These are phyloP conservation scores for Dicerorhinus sumatrensis DNA, from an alignment of 2,113 vertebrate genomes.

Conservation along the genomic window DNA sequence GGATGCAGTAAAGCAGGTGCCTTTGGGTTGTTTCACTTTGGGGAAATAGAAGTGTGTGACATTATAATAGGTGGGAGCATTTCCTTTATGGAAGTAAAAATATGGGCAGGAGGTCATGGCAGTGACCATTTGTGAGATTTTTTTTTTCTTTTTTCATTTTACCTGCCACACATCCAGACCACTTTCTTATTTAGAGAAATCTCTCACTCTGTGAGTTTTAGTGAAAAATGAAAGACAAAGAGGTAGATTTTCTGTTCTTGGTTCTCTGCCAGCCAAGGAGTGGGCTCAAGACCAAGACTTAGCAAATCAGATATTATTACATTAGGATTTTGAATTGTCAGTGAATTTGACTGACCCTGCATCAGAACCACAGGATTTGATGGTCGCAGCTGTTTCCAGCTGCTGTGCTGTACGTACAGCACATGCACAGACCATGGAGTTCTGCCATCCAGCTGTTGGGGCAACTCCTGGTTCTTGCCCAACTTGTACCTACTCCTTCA, in stretches of 20 bases:
- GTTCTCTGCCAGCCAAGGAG: neutral
- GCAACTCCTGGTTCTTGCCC: neutral
- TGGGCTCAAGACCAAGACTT: neutral
- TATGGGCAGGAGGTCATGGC: neutral
- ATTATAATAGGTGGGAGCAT: neutral
- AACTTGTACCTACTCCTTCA: neutral
- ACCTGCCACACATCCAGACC: neutral
- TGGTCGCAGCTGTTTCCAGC: slow-evolving; percentile 11
- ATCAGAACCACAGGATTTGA: neutral
- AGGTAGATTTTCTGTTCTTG: neutral
- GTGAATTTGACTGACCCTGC: neutral
- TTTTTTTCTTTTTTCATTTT: neutral
- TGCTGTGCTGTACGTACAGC: neutral
- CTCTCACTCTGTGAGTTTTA: neutral
- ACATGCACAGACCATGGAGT: neutral
- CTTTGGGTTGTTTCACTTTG: neutral
- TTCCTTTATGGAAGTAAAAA: neutral
- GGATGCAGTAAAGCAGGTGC: neutral
- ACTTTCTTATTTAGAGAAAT: neutral
- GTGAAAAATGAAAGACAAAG: neutral
- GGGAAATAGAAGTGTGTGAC: neutral
- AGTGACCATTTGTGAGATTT: neutral
- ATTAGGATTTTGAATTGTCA: neutral
- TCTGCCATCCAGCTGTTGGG: neutral
- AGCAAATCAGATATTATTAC: neutral